Evolutionary conservation across 2,797 vertebrate genomes (phyloP).

Genomic region (Darevskia nairensis): DNA sequence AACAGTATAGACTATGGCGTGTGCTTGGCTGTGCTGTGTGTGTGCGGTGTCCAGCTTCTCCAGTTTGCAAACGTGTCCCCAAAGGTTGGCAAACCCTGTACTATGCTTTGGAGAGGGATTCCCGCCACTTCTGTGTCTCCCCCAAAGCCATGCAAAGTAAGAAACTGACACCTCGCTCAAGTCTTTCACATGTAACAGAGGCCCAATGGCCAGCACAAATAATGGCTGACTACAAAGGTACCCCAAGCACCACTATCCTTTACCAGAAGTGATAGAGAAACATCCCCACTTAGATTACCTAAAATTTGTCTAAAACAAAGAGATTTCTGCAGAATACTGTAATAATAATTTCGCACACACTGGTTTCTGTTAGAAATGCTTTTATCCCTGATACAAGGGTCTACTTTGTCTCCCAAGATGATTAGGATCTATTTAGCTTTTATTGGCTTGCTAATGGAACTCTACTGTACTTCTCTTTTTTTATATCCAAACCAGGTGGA

Average conservation of each 20-base stretch:
- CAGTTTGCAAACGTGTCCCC: too few species aligned
- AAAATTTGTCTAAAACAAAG: not conserved
- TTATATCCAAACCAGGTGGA: not conserved
- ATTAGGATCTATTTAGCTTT: not conserved
- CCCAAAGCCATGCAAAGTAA: too few species aligned
- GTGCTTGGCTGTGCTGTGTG: too few species aligned
- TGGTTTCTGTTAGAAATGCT: not conserved
- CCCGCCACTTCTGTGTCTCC: too few species aligned
- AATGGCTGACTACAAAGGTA: not conserved
- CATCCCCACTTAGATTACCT: not conserved
- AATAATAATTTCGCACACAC: not conserved
- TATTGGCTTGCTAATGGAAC: not conserved
- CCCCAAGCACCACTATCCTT: not conserved
- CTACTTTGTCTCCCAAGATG: not conserved
- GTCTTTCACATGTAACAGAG: too few species aligned
- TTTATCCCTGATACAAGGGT: not conserved
- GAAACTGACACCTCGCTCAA: too few species aligned
- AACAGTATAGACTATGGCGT: too few species aligned
- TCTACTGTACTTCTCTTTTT: not conserved
- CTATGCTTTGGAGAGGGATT: too few species aligned
- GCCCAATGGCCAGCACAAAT: too few species aligned
- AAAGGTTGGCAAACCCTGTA: too few species aligned
- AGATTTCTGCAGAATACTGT: not conserved
- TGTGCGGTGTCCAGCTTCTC: too few species aligned
- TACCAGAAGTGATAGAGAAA: not conserved